Evolutionary conservation across 2,888 invertebrate genomes (phyloP), one percentile per base, ranked within the genome.

Genomic region (Junonia oenone): DNA sequence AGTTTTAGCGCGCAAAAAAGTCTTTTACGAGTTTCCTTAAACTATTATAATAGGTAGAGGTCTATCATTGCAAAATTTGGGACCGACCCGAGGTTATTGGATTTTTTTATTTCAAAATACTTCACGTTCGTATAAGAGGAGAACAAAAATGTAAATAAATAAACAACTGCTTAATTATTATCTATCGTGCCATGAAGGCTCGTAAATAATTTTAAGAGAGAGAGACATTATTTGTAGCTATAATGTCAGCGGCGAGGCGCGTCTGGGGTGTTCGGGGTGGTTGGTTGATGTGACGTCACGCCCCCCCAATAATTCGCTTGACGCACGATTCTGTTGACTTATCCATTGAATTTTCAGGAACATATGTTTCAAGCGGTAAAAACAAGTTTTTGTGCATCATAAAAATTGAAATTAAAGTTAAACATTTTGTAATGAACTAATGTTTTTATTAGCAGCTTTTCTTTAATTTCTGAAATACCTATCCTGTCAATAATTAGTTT

Each of bases 231-330:
- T 40, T 51, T 19, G 38, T 51, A 38, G 33, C 26, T 50, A 31
- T 26, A 38, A 27, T 17, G 37, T 17, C 14, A 38, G 14, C 19
- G 2, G 13, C 19, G 19, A 26, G 50, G 50, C 1, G 27, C 29
- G 29, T 27, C 22, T 31, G 29, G 35, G 45, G 27, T 19, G 43
- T 14, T 45, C 17, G 22, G 14, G 52, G 52, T 31, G 48, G 43
- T n/a, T 27, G 33, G 55, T 37, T 35, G 38, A 31, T 14, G 43
- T 59, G 56, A 59, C 59, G 59, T 59, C 56, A 59, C 46, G 22
- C 29, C 35, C 46, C 46, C 59, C 45, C 46, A 33, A 31, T 15
- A 49, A 31, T 48, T 49, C 45, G 52, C 26, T 22, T 59, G 59
- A 59, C 59, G 59, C 59, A 59, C 46, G 35, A 46, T 53, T 13